Conservation (phyloP, 2,888 invertebrate genomes). For the Theodoxus fluviatilis region DNA sequence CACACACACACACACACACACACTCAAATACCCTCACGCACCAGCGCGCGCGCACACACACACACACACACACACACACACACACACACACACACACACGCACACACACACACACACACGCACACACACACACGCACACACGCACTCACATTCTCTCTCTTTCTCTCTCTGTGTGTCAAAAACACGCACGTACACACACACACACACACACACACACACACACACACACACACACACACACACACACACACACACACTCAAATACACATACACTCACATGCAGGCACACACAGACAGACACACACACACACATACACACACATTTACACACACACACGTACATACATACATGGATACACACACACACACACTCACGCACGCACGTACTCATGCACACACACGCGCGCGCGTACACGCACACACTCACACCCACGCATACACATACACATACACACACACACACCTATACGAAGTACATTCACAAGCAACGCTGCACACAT, state of each 20-base stretch:
- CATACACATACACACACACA: too few species aligned
- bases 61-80: conserved; percentile 12
- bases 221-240: conserved; percentile 9
- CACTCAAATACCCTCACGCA: background rate
- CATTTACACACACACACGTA: background rate
- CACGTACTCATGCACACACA: too few species aligned
- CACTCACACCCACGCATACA: too few species aligned
- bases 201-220: background rate
- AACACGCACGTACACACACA: background rate
- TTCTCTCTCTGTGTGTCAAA: background rate
- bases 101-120: background rate
- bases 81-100: background rate
- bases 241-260: conserved; percentile 11
- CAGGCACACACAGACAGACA: conserved; percentile 1
- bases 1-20: background rate
- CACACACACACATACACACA: conserved; percentile 9
- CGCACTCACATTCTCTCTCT: conserved; percentile 1
- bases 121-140: background rate
- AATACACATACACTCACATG: conserved; percentile 1
- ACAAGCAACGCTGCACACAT: too few species aligned
- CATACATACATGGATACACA: too few species aligned
- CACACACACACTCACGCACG: too few species aligned
- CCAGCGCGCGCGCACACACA: conserved; percentile 4
- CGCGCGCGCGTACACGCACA: too few species aligned
- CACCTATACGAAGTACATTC: too few species aligned